Base-by-base conservation (phyloP, 2,888 invertebrate species). In the Beris chalybata region DNA sequence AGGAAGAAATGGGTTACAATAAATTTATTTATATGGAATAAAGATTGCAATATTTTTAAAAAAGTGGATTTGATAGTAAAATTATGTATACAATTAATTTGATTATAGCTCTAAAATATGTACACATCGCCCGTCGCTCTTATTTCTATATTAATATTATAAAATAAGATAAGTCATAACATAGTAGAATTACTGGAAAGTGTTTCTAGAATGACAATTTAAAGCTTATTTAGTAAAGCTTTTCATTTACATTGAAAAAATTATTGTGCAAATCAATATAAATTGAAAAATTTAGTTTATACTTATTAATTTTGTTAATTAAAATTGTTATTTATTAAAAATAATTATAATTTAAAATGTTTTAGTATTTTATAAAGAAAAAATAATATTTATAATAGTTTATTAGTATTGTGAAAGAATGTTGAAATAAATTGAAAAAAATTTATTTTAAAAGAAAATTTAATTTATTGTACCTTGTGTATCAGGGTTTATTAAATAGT, bases 61-160 rank as follows among this genome's bases (percentile, higher is more conserved):
- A 87, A 87, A 75, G 77, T 84, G 86, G 86, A 87, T 87, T 88
- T 87, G 84, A 85, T 81, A 83, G 85, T 87, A 87, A 87, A 84
- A 82, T 83, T 75, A 73, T 75, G 74, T 70, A 75, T 74, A 76
- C 79, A 75, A 76, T 74, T 22, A 22, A 22, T 22, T 22, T 22
- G 22, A 22, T 22, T 22, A 22, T 22, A 22, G 22, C 22, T 22
- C 85, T 87, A 83, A 84, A 84, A 84, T 86, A 87, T 87, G 88
- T 84, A 89, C 89, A 89, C 84, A 90, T 88, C 86, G 89, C 89
- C 89, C 89, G 88, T 89, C 88, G 82, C 86, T 88, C 86, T 87
- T 86, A 83, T 83, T 83, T 73, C 76, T 56, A 29, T 56, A 56
- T 56, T 38, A 6, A 44, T 56, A 43, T 44, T 38, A 56, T 81